A percentile compares a stretch with the other conserved stretches of the same genome.
Conservation (phyloP, 2,113 vertebrate species). For the Prunella fulvescens region DNA sequence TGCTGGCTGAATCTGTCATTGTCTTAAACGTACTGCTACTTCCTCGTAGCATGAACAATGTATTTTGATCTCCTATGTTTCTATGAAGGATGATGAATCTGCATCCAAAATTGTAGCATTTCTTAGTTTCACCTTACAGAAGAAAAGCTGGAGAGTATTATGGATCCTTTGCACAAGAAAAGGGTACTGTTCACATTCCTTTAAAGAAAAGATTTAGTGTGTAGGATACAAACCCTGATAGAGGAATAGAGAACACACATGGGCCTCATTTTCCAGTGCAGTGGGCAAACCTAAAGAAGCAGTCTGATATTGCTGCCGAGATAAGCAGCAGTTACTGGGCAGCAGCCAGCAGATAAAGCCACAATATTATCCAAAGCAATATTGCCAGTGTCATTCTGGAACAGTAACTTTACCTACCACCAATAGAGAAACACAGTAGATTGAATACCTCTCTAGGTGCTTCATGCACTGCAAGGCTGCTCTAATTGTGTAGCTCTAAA, state of each 20-base stretch:
- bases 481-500: slow-evolving; percentile 25
- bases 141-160: not conserved
- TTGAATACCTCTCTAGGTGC: not conserved
- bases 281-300: not conserved
- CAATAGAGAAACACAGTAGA: not conserved
- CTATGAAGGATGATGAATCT: not conserved
- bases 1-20: not conserved
- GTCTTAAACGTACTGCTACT: not conserved
- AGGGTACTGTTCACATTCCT: not conserved
- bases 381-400: slow-evolving; percentile 13
- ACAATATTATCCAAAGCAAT: not conserved
- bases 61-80: not conserved
- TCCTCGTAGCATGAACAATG: not conserved
- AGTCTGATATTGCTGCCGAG: not conserved
- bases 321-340: slow-evolving; percentile 18
- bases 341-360: slow-evolving; percentile 27
- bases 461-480: slow-evolving; percentile 12
- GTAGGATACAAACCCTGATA: not conserved
- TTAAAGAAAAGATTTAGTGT: not conserved
- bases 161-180: not conserved
- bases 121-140: not conserved
- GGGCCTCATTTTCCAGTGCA: not conserved
- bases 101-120: not conserved
- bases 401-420: slow-evolving; percentile 7
- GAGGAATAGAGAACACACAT: not conserved